Evolutionary conservation across 2,113 vertebrate genomes (phyloP).

Genomic region (Noctilio leporinus): DNA sequence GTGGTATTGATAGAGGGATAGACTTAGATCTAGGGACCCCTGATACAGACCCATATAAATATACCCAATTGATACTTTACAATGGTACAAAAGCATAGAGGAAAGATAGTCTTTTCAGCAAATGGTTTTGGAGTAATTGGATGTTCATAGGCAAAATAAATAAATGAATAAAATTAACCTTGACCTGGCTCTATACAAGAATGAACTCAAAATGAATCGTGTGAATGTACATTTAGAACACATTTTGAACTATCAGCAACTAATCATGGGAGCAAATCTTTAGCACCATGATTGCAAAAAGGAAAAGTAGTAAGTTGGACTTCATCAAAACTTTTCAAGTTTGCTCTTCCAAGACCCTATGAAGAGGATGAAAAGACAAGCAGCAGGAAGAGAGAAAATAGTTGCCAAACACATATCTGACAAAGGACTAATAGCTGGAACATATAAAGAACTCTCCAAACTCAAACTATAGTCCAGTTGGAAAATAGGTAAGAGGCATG

Average conservation of each 20-base stretch:
- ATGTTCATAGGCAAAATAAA: background rate
- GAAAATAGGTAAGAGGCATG: background rate
- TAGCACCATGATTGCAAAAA: background rate
- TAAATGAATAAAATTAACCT: background rate
- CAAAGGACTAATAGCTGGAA: background rate
- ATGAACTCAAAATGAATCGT: background rate
- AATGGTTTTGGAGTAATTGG: background rate
- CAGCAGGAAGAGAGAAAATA: background rate
- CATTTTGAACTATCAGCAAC: background rate
- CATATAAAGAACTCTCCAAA: background rate
- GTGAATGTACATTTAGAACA: background rate
- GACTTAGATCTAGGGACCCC: background rate
- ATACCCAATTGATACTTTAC: background rate
- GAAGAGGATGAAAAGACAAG: background rate
- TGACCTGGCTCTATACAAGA: background rate
- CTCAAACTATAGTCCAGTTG: background rate
- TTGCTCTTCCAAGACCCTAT: background rate
- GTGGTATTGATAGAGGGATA: background rate
- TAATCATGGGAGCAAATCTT: background rate
- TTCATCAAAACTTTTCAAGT: background rate
- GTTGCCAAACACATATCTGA: background rate
- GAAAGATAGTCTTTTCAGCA: background rate
- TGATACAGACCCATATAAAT: background rate
- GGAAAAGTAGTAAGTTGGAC: background rate
- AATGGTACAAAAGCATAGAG: background rate